Evolutionary conservation across 1,140 invertebrate species (phyloP), one percentile per base, ranked within the genome.

Genomic region (Pentalonia nigronervosa): DNA sequence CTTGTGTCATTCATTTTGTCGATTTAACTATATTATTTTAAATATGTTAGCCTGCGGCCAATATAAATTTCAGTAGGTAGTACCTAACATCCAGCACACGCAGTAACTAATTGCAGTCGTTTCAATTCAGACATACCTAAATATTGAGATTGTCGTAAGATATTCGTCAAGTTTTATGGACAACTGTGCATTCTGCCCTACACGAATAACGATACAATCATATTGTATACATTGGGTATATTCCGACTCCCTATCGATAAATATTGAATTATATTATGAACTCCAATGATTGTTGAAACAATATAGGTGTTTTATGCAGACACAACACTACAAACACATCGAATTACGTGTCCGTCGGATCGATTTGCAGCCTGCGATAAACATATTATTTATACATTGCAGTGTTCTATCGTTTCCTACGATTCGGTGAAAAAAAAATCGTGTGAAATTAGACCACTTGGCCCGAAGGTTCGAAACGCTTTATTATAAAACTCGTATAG

Each of bases 91-190:
- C 60, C 60, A n/a, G 17, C 11, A n/a, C 14, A 87, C 41, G 84
- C 21, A n/a, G n/a, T n/a, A 30, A 47, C 45, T 87, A 47, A 87
- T 87, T 87, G 9, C 84, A 48, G 45, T 36, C 30, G 30, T 30
- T 87, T 14, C 25, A 47, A 30, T 87, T 11, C 25, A 17, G 45
- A 87, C 84, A 20, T 17, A 47, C 81, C 50, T 53, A 21, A 23
- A 41, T 41, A 84, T 84, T 47, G 11, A 87, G 30, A 87, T 87
- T 47, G 84, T 87, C 84, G 84, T n/a, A 48, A 84, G 84, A 47
- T 47, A 87, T 87, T 87, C 84, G 84, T 87, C 84, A 36, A 17
- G 45, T 87, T 48, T 87, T n/a, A 48, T 87, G 45, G 23, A n/a
- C 84, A 47, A 48, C 30, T 20, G 17, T n/a, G n/a, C 45, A 48